Evolutionary conservation across 2,888 invertebrate genomes (phyloP).

Genomic region (Leptopilina drosophilae): DNA sequence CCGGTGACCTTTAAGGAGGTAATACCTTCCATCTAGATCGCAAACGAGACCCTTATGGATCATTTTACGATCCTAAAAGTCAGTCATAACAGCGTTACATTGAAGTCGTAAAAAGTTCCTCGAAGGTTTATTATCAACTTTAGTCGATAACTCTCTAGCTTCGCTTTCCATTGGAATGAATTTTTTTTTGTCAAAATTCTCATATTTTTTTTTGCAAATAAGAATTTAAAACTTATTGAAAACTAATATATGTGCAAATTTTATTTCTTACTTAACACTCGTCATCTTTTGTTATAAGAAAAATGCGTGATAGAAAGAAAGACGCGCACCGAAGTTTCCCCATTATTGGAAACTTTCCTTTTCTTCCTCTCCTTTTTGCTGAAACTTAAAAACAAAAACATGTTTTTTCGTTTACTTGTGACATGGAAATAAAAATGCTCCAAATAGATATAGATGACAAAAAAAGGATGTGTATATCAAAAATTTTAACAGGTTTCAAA

Average conservation of each 20-base stretch:
- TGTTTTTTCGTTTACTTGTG: neutral
- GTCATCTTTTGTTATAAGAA: too few relatives aligned
- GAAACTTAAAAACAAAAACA: too few relatives aligned
- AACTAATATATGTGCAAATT: too few relatives aligned
- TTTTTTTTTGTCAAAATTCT: neutral
- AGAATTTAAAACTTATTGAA: too few relatives aligned
- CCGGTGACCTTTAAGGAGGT: neutral
- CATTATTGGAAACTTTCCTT: too few relatives aligned
- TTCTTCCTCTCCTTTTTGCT: too few relatives aligned
- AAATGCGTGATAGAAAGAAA: too few relatives aligned
- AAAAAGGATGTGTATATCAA: slow-evolving; percentile 27
- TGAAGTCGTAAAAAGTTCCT: slow-evolving; percentile 23
- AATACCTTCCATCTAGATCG: slow-evolving; percentile 9
- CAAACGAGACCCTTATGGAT: slow-evolving; percentile 14
- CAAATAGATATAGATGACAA: slow-evolving; percentile 2
- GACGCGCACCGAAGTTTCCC: too few relatives aligned
- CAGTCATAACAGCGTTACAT: slow-evolving; percentile 10
- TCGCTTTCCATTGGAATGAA: neutral
- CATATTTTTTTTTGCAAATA: too few relatives aligned
- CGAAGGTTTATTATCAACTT: slow-evolving; percentile 10
- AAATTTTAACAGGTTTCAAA: slow-evolving; percentile 22
- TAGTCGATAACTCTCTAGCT: neutral
- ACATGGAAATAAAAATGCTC: neutral
- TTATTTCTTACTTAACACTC: too few relatives aligned
- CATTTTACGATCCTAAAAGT: slow-evolving; percentile 11